Conservation (phyloP, 2,888 invertebrate species). For the Thymelicus acteon region DNA sequence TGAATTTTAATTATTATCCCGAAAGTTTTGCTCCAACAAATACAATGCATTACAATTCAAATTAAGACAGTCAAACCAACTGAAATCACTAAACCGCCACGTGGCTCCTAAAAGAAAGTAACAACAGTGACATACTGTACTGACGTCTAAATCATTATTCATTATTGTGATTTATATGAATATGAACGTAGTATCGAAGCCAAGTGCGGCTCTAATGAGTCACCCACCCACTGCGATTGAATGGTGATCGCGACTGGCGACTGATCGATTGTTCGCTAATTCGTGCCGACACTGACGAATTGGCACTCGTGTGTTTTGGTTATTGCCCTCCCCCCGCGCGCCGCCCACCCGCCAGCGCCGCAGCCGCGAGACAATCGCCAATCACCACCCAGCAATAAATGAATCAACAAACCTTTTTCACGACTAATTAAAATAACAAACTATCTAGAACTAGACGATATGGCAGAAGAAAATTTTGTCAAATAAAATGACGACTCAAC, state of each 20-base stretch:
- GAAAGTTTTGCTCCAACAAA: too few species aligned
- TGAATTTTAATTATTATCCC: too few species aligned
- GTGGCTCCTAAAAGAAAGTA: background rate
- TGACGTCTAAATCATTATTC: constrained; percentile 7
- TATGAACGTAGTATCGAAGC: constrained; percentile 4
- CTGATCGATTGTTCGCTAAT: constrained; percentile 36
- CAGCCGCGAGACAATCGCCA: background rate
- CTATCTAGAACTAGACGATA: too few species aligned
- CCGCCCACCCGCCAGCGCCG: background rate
- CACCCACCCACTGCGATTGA: constrained; percentile 17
- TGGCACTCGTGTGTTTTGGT: constrained; percentile 23
- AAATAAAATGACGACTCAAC: too few species aligned
- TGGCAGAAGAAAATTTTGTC: too few species aligned
- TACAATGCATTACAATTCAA: too few species aligned
- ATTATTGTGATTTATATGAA: constrained; percentile 7
- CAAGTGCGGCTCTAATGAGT: constrained; percentile 22
- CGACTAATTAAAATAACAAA: background rate
- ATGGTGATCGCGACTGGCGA: background rate
- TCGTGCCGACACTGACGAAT: constrained; percentile 27
- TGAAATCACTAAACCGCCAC: background rate
- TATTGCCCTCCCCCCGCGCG: background rate
- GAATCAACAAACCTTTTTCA: background rate
- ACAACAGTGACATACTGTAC: background rate
- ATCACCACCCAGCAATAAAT: background rate
- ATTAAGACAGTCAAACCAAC: background rate